Percentiles rank a stretch among this genome's conserved stretches.
phyloP scores from a whole-genome alignment of 2,888 invertebrate genomes.

The Agriopis marginaria region DNA sequence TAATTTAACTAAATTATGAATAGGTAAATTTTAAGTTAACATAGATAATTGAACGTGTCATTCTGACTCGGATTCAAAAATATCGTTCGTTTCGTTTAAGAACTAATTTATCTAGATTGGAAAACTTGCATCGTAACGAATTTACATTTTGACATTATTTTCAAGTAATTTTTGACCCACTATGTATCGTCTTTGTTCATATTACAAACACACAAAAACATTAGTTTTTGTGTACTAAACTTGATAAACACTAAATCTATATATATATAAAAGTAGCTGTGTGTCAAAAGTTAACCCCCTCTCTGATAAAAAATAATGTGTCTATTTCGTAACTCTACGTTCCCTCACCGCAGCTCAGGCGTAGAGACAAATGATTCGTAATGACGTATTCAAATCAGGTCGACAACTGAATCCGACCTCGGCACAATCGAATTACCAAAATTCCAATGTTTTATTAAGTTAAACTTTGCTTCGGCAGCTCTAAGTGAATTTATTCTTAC shows the following conservation, averaged over 20 bases:
- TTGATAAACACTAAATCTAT: too few species aligned
- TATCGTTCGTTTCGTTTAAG: too few species aligned
- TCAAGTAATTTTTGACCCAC: too few species aligned
- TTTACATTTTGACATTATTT: too few species aligned
- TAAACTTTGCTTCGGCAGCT: slow-evolving; percentile 84
- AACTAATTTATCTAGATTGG: too few species aligned
- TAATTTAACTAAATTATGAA: neutral
- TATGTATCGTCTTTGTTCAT: too few species aligned
- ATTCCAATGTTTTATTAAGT: slow-evolving; percentile 85
- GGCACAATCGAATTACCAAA: slow-evolving; percentile 80
- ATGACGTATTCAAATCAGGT: slow-evolving; percentile 82
- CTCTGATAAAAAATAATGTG: neutral
- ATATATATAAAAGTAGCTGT: too few species aligned
- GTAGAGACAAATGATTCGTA: slow-evolving; percentile 70
- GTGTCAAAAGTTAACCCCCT: slow-evolving; percentile 1
- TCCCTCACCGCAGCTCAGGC: slow-evolving; percentile 30
- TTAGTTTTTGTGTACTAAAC: too few species aligned
- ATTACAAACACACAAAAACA: too few species aligned
- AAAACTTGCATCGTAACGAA: too few species aligned
- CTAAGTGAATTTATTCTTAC: slow-evolving; percentile 86
- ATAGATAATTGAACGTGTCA: too few species aligned
- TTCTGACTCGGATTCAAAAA: too few species aligned
- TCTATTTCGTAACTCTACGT: slow-evolving; percentile 1
- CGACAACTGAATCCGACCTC: slow-evolving; percentile 72
- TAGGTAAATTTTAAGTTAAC: neutral